A percentile compares a stretch with the other conserved stretches of the same genome.
phyloP scores from a whole-genome alignment of 2,113 vertebrate genomes.

The Syngnathus scovelli region DNA sequence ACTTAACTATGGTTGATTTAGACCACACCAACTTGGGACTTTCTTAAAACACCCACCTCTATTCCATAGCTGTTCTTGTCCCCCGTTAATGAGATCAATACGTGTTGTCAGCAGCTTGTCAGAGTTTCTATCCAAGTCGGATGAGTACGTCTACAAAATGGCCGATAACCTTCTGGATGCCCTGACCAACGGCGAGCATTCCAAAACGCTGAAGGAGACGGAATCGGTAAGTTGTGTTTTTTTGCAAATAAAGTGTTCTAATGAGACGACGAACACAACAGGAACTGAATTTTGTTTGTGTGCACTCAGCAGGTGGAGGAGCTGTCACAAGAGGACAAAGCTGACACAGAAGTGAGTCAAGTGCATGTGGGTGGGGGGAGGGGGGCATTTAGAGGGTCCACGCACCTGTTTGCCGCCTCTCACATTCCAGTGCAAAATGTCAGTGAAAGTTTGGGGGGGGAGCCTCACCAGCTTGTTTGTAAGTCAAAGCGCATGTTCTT shows the following conservation, averaged over 20 bases:
- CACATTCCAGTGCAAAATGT: background rate
- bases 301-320: slow-evolving; percentile 23
- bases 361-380: background rate
- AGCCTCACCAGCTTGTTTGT: background rate
- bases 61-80: background rate
- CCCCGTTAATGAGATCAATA: background rate
- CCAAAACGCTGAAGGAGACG: slow-evolving; percentile 75
- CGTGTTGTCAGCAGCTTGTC: slow-evolving; percentile 69
- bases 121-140: slow-evolving; percentile 82
- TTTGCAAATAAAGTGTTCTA: background rate
- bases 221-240: slow-evolving; percentile 69
- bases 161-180: slow-evolving; percentile 93
- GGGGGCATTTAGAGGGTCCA: background rate
- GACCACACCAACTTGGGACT: background rate
- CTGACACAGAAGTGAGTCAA: slow-evolving; percentile 45
- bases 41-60: background rate
- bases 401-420: background rate
- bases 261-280: background rate
- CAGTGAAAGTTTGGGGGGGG: background rate
- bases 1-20: background rate
- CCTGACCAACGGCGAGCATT: slow-evolving; percentile 89
- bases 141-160: slow-evolving; percentile 83
- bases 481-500: slow-evolving; percentile 11
- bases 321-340: slow-evolving; percentile 14
- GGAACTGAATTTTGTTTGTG: background rate